phyloP scores from a whole-genome alignment of 2,888 invertebrate genomes.

The Lasioglossum lativentre region DNA sequence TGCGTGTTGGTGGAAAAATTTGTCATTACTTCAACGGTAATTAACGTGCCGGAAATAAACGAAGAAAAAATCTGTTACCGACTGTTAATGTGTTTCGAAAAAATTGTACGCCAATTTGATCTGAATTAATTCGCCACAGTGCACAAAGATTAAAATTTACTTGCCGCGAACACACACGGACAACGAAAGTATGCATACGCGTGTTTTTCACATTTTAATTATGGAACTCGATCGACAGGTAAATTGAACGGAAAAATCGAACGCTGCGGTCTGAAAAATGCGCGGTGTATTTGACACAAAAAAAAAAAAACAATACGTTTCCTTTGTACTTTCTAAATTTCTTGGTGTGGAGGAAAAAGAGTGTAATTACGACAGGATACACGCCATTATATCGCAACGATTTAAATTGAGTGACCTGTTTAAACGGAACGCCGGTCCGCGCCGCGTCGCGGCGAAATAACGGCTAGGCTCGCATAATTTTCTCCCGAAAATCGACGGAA shows the following conservation, averaged over 20 bases:
- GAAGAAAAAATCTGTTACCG: not conserved
- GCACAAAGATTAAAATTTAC: constrained; percentile 3
- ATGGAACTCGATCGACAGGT: not conserved
- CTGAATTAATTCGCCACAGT: not conserved
- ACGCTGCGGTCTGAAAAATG: not conserved
- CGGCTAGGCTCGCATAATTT: constrained; percentile 12
- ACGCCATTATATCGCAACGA: not conserved
- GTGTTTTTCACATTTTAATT: not conserved
- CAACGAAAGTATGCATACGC: not conserved
- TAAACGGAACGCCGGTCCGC: not conserved
- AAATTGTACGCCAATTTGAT: not conserved
- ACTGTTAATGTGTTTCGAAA: not conserved
- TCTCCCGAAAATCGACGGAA: constrained; percentile 15
- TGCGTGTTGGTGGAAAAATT: not conserved
- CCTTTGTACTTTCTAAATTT: not conserved
- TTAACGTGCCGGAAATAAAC: not conserved
- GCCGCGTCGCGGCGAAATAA: not conserved
- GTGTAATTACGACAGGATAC: not conserved
- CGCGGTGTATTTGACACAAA: not conserved
- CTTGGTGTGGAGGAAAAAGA: too few relatives aligned
- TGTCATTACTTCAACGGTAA: not conserved
- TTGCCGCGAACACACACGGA: not conserved
- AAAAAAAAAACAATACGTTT: not conserved
- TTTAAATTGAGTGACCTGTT: constrained; percentile 12
- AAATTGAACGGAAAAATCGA: not conserved